Evolutionary conservation across 2,113 vertebrate genomes (phyloP).

Genomic region (Regulus satrapa): DNA sequence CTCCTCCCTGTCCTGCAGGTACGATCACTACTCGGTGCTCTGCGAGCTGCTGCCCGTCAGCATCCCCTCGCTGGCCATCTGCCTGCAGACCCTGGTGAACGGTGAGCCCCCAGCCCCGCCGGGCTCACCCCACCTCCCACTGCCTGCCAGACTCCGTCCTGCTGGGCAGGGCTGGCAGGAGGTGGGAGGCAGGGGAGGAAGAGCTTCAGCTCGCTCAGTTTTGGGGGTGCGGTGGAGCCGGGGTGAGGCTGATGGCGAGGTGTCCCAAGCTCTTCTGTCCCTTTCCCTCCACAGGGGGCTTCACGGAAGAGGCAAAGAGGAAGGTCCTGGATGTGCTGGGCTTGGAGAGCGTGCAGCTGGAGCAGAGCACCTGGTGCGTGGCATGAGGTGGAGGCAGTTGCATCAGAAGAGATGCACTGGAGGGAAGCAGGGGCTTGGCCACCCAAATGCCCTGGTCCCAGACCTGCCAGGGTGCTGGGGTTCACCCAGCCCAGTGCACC

Average conservation of each 20-base stretch:
- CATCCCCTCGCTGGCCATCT: constrained; percentile 75
- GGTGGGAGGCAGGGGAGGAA: neutral
- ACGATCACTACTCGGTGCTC: constrained; percentile 75
- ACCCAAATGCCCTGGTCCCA: neutral
- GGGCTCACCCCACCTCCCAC: neutral
- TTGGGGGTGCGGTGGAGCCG: accelerated
- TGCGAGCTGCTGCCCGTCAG: constrained; percentile 77
- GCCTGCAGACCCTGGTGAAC: constrained; percentile 65
- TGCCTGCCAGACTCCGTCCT: neutral
- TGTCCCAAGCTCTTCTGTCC: neutral
- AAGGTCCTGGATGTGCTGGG: constrained; percentile 64
- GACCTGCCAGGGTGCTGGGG: accelerated
- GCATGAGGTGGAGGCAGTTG: accelerated
- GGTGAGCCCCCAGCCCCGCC: constrained; percentile 52
- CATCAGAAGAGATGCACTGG: neutral
- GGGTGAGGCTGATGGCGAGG: neutral
- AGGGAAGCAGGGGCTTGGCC: neutral
- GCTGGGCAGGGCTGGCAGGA: neutral
- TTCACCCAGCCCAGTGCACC: neutral
- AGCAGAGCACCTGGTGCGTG: constrained; percentile 67
- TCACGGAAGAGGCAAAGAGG: constrained; percentile 49
- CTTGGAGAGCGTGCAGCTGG: constrained; percentile 64
- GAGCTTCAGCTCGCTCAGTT: neutral
- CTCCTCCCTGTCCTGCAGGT: constrained; percentile 52
- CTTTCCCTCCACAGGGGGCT: constrained; percentile 59